phyloP scores from a whole-genome alignment of 2,113 vertebrate species.

The Psittacula cyanocephala region DNA sequence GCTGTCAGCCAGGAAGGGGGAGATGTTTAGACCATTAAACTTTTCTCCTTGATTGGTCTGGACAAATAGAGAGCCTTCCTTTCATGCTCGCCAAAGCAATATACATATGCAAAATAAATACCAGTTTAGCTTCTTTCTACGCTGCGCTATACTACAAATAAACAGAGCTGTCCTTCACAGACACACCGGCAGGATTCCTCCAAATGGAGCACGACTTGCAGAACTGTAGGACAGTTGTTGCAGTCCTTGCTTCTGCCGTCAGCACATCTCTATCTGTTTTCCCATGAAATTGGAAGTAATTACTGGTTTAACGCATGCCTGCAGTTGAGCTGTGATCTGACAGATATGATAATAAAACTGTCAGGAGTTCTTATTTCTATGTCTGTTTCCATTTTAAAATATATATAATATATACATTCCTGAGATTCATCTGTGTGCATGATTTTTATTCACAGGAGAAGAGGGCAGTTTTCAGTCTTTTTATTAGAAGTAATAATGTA shows the following conservation, averaged over 20 bases:
- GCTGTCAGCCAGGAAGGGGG: background rate
- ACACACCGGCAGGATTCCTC: background rate
- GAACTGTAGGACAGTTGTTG: background rate
- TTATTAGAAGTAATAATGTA: background rate
- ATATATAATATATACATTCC: background rate
- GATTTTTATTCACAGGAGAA: background rate
- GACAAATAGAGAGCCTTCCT: conserved; percentile 35
- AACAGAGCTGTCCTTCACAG: background rate
- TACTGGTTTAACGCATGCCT: background rate
- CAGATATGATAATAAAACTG: background rate
- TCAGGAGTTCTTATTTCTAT: background rate
- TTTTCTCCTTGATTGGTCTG: background rate
- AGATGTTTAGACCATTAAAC: background rate
- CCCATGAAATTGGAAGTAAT: background rate
- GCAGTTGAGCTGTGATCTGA: background rate
- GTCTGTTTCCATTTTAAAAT: background rate
- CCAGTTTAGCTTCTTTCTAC: background rate
- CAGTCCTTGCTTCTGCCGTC: background rate
- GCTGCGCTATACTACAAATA: background rate
- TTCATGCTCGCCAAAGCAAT: background rate
- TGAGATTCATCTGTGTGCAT: fast-evolving
- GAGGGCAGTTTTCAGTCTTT: background rate
- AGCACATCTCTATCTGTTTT: conserved; percentile 4
- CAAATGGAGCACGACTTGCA: background rate
- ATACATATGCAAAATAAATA: conserved; percentile 15